Base-by-base conservation (phyloP, 35 echinoderm and acorn worm genomes). In the Ophiothrix spiculata region DNA sequence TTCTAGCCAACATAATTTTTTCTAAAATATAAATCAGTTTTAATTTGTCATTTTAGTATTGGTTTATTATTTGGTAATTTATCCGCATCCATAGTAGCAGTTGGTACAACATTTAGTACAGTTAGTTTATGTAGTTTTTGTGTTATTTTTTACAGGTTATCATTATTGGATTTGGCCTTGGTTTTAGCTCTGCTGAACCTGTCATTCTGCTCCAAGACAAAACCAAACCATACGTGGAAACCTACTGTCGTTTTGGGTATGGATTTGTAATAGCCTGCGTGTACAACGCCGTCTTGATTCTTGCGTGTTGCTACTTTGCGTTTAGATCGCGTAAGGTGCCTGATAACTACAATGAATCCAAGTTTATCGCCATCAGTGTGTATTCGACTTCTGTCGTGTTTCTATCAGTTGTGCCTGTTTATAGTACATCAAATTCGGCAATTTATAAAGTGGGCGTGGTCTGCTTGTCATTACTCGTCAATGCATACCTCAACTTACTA, bases 281-380 rank as follows among this genome's bases (percentile, higher is more conserved):
- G 21, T 95, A 89, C 84, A 86, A 88, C 38, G 25, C 83, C 25
- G 29, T 91, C 38, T 41, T 95, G 15, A 79, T 95, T 13, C 0
- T 80, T 14, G 36, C 83, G 0, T 91, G 89, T 60, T 91, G 88
- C 40, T 91, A 91, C 54, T 90, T 56, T 76, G 93, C 89, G 35
- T 85, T 95, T 19, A 36, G 75, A 31, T 54, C 93, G 12, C 85
- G 93, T 1, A 76, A 82, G 31, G 84, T 95, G 0, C 93, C 93
- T 1, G 88, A 86, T 34, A 95, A 95, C 46, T 95, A 95, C 63
- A 91, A 91, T 41, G 88, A 95, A 38, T 83, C 93, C 4, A 86
- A 86, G 46, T 95, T 95, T 64, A 91, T 95, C 33, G 89, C 89
- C 13, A 87, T 95, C 32, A 84, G 85, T 80, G 85, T 91, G 3